Evolutionary conservation across 2,113 vertebrate genomes (phyloP).

Genomic region (Corydoras maculifer): DNA sequence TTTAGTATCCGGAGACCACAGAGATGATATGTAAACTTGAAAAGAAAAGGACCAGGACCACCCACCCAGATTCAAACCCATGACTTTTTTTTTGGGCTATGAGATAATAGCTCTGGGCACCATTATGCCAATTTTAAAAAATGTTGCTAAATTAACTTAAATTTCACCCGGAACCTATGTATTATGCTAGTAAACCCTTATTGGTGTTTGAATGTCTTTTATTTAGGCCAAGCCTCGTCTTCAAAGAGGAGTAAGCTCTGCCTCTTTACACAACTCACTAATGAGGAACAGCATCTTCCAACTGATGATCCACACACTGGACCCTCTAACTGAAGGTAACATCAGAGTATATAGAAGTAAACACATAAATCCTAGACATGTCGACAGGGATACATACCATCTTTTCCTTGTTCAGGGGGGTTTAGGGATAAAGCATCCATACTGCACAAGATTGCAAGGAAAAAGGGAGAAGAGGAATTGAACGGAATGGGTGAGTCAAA

Average conservation of each 20-base stretch:
- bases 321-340: constrained; percentile 63
- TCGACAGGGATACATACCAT: background rate
- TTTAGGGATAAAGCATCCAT: constrained; percentile 93
- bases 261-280: constrained; percentile 66
- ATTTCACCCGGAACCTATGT: no score
- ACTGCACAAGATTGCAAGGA: constrained; percentile 92
- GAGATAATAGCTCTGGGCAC: no score
- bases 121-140: no score
- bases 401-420: constrained; percentile 65
- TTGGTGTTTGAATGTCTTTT: background rate
- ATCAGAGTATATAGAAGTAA: background rate
- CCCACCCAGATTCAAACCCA: no score
- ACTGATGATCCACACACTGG: constrained; percentile 71
- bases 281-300: constrained; percentile 73
- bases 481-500: constrained; percentile 67
- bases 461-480: constrained; percentile 82
- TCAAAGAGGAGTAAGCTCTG: constrained; percentile 68
- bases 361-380: no score
- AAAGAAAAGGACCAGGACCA: no score
- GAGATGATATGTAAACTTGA: no score
- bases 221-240: constrained; percentile 62
- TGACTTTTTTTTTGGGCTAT: no score
- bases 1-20: no score
- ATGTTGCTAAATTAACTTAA: no score
- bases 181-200: no score